Percentiles rank a stretch among this genome's conserved stretches.
These are phyloP conservation scores for Ammodytes dubius DNA, from an alignment of 2,113 vertebrate species.

Conservation along the genomic window DNA sequence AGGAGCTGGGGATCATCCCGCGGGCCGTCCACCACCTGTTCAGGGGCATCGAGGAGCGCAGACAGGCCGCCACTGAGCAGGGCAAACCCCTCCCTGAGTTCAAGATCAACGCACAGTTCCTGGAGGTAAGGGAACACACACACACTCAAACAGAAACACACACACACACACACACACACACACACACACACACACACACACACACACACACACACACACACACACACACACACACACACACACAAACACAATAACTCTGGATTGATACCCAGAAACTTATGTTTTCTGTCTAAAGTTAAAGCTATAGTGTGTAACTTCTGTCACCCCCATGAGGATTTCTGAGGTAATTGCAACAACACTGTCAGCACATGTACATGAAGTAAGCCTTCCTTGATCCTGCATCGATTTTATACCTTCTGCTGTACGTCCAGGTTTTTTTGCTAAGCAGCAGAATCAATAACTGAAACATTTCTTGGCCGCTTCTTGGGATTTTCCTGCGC, in stretches of 20 bases:
- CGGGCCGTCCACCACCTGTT: conserved; percentile 95
- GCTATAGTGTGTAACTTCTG: too few species aligned
- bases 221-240: neutral
- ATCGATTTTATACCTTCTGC: too few species aligned
- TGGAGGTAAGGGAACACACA: conserved; percentile 87
- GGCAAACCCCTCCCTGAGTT: conserved; percentile 95
- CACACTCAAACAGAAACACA: conserved; percentile 1
- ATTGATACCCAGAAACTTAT: neutral
- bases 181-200: neutral
- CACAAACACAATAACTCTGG: neutral
- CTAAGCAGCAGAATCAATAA: too few species aligned
- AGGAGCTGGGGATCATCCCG: conserved; percentile 96
- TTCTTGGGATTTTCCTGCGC: too few species aligned
- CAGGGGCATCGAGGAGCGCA: conserved; percentile 93
- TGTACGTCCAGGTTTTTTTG: too few species aligned
- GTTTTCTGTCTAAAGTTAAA: neutral
- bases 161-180: neutral
- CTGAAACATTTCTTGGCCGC: too few species aligned
- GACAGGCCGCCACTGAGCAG: conserved; percentile 88
- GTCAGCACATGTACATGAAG: too few species aligned
- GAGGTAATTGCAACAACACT: too few species aligned
- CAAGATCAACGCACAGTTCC: conserved; percentile 98
- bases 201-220: neutral
- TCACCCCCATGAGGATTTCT: too few species aligned
- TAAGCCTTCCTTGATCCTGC: too few species aligned